A percentile compares a stretch with the other conserved stretches of the same genome.
Evolutionary conservation across 2,113 vertebrate species (phyloP).

Genomic region (Chionodraco myersi): DNA sequence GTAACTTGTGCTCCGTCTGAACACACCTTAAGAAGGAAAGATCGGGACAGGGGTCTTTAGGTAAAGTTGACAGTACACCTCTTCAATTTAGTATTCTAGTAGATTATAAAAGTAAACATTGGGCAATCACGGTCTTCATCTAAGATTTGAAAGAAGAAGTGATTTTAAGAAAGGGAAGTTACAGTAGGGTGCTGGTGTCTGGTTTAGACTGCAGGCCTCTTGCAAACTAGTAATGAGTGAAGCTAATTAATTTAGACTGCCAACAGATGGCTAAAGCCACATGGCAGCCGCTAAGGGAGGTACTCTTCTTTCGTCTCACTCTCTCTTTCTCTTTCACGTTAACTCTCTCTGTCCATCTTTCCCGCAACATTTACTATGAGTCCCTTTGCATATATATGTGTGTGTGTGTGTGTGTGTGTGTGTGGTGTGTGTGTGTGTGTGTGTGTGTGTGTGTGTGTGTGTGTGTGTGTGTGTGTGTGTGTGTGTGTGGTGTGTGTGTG

Average conservation of each 20-base stretch:
- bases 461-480: too few species aligned
- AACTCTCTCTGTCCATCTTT: constrained; percentile 60
- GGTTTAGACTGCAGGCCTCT: constrained; percentile 78
- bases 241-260: constrained; percentile 87
- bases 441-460: background rate
- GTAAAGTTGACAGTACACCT: background rate
- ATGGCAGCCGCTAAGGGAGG: constrained; percentile 80
- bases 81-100: background rate
- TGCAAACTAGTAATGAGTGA: constrained; percentile 82
- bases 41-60: background rate
- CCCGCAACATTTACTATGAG: constrained; percentile 53
- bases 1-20: background rate
- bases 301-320: constrained; percentile 68
- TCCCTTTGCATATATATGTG: background rate
- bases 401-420: too few species aligned
- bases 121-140: background rate
- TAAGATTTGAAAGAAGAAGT: constrained; percentile 3
- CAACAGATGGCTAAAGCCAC: constrained; percentile 87
- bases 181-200: constrained; percentile 63
- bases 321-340: constrained; percentile 55
- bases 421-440: too few species aligned
- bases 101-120: background rate
- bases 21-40: background rate
- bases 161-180: constrained; percentile 26
- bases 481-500: constrained; percentile 2